Conservation (phyloP, 2,113 vertebrate genomes). For the Carettochelys insculpta region DNA sequence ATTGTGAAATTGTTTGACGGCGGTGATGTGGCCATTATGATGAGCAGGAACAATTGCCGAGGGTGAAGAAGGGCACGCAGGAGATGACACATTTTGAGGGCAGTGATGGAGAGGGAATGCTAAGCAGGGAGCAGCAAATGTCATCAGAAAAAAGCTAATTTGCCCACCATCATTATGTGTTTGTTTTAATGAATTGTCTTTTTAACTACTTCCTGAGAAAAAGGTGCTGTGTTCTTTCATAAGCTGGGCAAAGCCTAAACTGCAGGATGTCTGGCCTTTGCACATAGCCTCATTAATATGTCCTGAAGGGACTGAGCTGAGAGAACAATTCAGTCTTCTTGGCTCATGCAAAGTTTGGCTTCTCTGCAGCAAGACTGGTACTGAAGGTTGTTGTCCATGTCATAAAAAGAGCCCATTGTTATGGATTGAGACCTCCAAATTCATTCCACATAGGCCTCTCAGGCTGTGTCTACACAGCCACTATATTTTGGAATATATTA, state of each 20-base stretch:
- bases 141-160: conserved; percentile 13
- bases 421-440: neutral
- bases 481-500: no score
- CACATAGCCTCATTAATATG: neutral
- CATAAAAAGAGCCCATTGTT: rapidly evolving
- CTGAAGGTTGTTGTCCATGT: rapidly evolving
- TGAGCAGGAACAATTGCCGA: conserved; percentile 63
- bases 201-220: neutral
- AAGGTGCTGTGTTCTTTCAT: neutral
- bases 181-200: neutral
- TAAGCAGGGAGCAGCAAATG: conserved; percentile 46
- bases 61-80: conserved; percentile 57
- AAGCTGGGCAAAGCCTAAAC: rapidly evolving
- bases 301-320: neutral
- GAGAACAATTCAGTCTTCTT: neutral
- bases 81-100: conserved; percentile 14
- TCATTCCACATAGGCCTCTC: neutral
- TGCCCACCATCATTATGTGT: neutral
- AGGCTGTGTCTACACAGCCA: no score
- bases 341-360: neutral
- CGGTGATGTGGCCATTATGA: conserved; percentile 47
- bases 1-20: conserved; percentile 65
- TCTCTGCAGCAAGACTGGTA: neutral
- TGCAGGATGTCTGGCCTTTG: rapidly evolving
- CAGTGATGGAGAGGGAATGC: conserved; percentile 14